Conservation (phyloP, 30 jellyfish, hydroid and myxozoan species). For the Chrysaora quinquecirrha region DNA sequence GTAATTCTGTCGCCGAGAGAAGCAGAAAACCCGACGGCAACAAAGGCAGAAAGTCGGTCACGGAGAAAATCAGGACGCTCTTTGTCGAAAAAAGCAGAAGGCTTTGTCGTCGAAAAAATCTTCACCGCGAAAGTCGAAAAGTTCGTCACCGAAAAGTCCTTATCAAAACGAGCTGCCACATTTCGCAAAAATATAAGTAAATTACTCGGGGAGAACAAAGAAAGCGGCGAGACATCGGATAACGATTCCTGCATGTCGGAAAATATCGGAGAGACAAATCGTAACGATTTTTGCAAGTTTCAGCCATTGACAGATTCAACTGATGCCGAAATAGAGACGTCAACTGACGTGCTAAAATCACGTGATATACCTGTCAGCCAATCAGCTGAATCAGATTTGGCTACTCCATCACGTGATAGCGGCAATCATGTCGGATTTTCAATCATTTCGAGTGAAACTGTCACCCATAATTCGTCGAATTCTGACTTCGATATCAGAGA, state of each 20-base stretch:
- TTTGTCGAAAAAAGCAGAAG: too few relatives aligned
- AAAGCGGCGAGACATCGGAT: too few relatives aligned
- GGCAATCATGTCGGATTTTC: conserved; percentile 7
- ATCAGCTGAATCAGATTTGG: neutral
- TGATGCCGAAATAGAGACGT: neutral
- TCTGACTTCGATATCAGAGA: neutral
- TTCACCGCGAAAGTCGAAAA: neutral
- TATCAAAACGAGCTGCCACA: neutral
- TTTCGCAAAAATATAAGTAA: neutral
- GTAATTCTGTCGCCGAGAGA: too few relatives aligned
- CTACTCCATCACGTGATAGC: neutral
- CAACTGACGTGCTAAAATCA: neutral
- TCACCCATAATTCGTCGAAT: neutral
- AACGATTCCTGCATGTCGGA: too few relatives aligned
- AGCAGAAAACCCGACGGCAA: too few relatives aligned
- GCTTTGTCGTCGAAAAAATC: neutral
- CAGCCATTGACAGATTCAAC: neutral
- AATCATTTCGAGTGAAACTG: conserved; percentile 29
- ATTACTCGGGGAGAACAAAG: neutral
- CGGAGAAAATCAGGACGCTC: too few relatives aligned
- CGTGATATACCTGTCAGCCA: neutral
- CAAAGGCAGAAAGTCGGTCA: too few relatives aligned
- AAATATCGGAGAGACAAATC: neutral
- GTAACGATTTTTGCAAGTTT: neutral
- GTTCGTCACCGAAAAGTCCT: neutral